Evolutionary conservation across 2,797 vertebrate species (phyloP).

Genomic region (Hipposideros larvatus): DNA sequence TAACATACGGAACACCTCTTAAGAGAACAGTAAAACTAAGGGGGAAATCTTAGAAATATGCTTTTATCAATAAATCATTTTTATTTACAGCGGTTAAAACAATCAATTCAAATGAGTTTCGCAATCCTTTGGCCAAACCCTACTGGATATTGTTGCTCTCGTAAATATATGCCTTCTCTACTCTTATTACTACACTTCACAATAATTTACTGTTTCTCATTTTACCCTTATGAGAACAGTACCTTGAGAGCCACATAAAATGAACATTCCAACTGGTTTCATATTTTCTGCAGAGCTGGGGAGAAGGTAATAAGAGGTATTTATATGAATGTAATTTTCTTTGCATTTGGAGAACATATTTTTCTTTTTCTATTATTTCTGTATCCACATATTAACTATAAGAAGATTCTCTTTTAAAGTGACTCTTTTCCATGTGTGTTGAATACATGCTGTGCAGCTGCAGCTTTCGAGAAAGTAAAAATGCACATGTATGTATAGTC

Average conservation of each 20-base stretch:
- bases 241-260: conserved; percentile 75
- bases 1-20: conserved; percentile 34
- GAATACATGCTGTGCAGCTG: neutral
- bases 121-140: conserved; percentile 63
- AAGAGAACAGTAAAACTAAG: conserved; percentile 10
- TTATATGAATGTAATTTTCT: conserved; percentile 77
- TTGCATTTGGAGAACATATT: conserved; percentile 60
- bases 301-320: conserved; percentile 68
- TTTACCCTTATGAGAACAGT: conserved; percentile 77
- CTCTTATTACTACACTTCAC: conserved; percentile 75
- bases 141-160: neutral
- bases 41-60: neutral
- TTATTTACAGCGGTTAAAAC: conserved; percentile 57
- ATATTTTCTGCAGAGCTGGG: conserved; percentile 61
- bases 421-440: neutral
- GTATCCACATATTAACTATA: conserved; percentile 59
- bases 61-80: conserved; percentile 58
- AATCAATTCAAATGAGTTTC: conserved; percentile 58
- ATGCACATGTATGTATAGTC: neutral
- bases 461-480: conserved; percentile 36
- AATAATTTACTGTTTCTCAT: conserved; percentile 76
- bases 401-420: conserved; percentile 25
- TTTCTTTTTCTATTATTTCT: conserved; percentile 67
- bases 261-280: conserved; percentile 69
- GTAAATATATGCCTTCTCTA: conserved; percentile 71